Conservation (phyloP, 1,140 invertebrate genomes). For the Caenorhabditis tropicalis region DNA sequence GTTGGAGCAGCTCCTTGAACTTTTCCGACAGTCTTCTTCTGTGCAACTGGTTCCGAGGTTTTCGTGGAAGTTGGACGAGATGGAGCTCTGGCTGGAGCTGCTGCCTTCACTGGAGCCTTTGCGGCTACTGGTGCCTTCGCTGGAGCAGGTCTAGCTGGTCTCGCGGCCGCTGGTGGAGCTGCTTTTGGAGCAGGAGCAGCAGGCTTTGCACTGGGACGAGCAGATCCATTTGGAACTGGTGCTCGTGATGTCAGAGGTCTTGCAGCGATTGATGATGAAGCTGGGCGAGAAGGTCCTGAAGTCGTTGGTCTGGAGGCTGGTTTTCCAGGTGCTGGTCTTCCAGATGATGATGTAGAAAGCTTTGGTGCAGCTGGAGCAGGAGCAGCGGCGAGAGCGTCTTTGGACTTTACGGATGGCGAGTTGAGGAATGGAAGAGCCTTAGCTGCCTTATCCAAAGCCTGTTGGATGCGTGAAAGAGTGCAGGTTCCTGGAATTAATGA, state of each 20-base stretch:
- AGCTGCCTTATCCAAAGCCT: neutral
- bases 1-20: conserved; percentile 4
- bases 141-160: neutral
- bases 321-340: neutral
- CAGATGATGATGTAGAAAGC: neutral
- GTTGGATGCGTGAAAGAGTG: neutral
- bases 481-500: neutral
- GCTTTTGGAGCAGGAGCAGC: neutral
- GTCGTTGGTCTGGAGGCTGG: neutral
- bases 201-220: neutral
- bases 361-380: neutral
- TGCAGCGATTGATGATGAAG: neutral
- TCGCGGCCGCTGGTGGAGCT: neutral
- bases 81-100: neutral
- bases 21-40: neutral
- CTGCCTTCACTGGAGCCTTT: neutral
- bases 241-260: neutral
- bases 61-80: neutral
- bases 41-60: neutral
- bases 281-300: neutral
- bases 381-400: neutral
- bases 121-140: neutral
- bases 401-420: neutral
- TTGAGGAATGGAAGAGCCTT: conserved; percentile 25
- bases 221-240: neutral